Percentiles rank a stretch among this genome's conserved stretches.
Conservation (phyloP, 2,797 vertebrate species). For the Onychomys torridus region DNA sequence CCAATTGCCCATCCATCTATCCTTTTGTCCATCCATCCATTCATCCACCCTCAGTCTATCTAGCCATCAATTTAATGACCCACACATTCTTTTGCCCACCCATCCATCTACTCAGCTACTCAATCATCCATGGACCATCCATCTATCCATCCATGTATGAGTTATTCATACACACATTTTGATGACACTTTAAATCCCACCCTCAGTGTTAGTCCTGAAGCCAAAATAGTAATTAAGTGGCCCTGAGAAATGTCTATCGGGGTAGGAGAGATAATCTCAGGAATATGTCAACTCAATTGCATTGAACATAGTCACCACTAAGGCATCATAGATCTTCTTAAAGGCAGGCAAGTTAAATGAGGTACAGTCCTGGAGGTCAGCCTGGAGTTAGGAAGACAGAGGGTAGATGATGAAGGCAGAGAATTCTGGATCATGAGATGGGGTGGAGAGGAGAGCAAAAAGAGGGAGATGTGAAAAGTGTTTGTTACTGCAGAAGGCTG, state of each 20-base stretch:
- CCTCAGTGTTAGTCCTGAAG: too few relatives aligned
- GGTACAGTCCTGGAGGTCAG: background rate
- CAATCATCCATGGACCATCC: background rate
- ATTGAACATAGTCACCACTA: rapidly evolving
- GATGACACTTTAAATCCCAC: background rate
- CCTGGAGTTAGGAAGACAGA: background rate
- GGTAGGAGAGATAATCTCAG: background rate
- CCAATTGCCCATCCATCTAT: background rate
- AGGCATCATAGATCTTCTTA: background rate
- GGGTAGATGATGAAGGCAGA: background rate
- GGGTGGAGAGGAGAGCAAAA: background rate
- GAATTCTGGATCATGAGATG: background rate
- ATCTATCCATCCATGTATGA: background rate
- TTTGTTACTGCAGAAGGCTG: background rate
- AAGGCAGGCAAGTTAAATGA: background rate
- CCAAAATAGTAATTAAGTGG: too few relatives aligned
- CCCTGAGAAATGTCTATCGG: background rate
- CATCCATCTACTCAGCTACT: background rate
- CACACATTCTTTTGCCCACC: background rate
- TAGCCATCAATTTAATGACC: background rate
- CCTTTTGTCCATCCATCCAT: background rate
- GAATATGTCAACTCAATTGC: background rate
- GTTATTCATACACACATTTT: background rate
- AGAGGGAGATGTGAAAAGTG: background rate
- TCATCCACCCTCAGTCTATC: background rate